Evolutionary conservation across 2,888 invertebrate genomes (phyloP).

Genomic region (Mimachlamys varia): DNA sequence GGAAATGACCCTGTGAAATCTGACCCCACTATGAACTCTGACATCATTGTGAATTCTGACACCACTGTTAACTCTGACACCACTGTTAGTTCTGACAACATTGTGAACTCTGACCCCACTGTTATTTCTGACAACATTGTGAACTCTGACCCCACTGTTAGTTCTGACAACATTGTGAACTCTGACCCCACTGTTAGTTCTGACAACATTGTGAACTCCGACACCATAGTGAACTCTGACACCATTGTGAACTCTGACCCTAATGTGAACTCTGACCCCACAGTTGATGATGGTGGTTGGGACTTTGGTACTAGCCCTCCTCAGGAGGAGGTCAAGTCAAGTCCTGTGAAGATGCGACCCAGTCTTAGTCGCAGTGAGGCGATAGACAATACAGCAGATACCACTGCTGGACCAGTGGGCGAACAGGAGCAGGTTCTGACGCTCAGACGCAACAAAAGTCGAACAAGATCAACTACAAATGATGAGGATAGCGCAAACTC

Average conservation of each 20-base stretch:
- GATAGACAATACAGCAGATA: conserved; percentile 44
- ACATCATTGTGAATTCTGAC: too few species aligned
- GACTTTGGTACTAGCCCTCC: conserved; percentile 8
- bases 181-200: too few species aligned
- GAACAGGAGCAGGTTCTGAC: conserved; percentile 35
- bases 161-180: too few species aligned
- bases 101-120: too few species aligned
- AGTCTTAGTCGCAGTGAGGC: conserved; percentile 43
- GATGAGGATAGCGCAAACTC: conserved; percentile 68
- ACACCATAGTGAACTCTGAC: too few species aligned
- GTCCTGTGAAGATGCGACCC: conserved; percentile 38
- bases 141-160: too few species aligned
- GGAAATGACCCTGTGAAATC: background rate
- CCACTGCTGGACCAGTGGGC: conserved; percentile 39
- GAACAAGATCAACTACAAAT: conserved; percentile 48
- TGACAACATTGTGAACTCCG: too few species aligned
- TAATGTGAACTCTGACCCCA: too few species aligned
- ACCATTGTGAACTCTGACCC: too few species aligned
- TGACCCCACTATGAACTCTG: background rate
- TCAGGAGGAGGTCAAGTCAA: background rate
- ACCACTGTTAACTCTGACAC: too few species aligned
- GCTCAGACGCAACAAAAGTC: conserved; percentile 41
- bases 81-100: too few species aligned
- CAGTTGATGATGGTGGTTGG: conserved; percentile 32
- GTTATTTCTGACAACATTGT: too few species aligned